These are phyloP conservation scores for Chlamydotis undulata DNA, from an alignment of 2,113 vertebrate species.

Conservation along the genomic window DNA sequence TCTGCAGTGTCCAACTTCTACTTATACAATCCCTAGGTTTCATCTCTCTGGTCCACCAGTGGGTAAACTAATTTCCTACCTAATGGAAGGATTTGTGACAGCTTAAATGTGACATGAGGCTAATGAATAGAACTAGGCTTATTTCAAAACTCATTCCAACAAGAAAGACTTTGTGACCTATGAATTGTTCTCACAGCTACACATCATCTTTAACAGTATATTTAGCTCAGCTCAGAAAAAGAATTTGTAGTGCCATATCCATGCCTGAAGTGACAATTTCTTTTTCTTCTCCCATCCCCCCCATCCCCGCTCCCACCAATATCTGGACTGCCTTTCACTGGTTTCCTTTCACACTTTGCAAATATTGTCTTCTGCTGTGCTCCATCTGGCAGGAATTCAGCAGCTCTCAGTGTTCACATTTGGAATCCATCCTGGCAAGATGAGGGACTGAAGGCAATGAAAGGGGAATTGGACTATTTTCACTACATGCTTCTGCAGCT, in stretches of 20 bases:
- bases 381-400: constrained; percentile 40
- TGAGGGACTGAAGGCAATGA: neutral
- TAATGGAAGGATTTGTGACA: constrained; percentile 54
- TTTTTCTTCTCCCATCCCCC: neutral
- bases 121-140: constrained; percentile 49
- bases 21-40: constrained; percentile 27
- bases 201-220: neutral
- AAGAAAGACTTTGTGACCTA: constrained; percentile 21
- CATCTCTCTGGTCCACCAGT: neutral
- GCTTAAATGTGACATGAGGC: constrained; percentile 38
- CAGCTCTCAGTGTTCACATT: neutral
- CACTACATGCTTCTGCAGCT: neutral
- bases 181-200: constrained; percentile 18
- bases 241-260: neutral
- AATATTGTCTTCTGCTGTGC: constrained; percentile 25
- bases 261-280: neutral
- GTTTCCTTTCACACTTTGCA: constrained; percentile 30
- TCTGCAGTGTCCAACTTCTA: neutral
- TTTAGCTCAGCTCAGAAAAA: constrained; percentile 31
- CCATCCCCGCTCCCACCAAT: neutral
- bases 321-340: neutral
- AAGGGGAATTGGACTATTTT: constrained; percentile 25
- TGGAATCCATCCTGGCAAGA: constrained; percentile 18
- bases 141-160: constrained; percentile 54
- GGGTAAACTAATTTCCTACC: constrained; percentile 57